A percentile compares a stretch with the other conserved stretches of the same genome.
Conservation (phyloP, 2,888 invertebrate genomes). For the Linnaemya vulpina region DNA sequence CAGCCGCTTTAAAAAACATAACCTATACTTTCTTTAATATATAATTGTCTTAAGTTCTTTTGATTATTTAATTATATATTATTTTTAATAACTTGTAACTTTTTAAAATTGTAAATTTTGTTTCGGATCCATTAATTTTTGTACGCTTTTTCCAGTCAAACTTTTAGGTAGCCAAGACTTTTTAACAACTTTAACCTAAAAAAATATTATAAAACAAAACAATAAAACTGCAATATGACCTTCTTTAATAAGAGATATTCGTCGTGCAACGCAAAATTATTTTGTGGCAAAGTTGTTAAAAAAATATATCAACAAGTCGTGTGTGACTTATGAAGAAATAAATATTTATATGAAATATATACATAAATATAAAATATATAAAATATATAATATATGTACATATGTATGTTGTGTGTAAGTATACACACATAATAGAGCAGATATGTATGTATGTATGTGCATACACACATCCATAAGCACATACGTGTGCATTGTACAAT, state of each 20-base stretch:
- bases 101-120: no score
- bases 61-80: no score
- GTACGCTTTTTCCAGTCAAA: no score
- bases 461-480: no score
- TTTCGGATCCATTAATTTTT: no score
- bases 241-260: slow-evolving; percentile 23
- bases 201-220: background rate
- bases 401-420: background rate
- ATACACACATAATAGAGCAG: no score
- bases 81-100: no score
- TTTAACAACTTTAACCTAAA: slow-evolving; percentile 52
- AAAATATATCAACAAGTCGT: slow-evolving; percentile 55
- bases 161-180: background rate
- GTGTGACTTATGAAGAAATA: slow-evolving; percentile 23
- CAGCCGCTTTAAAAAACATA: no score
- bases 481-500: no score
- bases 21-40: no score
- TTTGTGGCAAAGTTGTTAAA: slow-evolving; percentile 66
- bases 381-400: background rate
- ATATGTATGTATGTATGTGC: background rate
- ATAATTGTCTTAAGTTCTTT: no score
- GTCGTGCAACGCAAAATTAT: slow-evolving; percentile 38
- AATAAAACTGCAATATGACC: slow-evolving; percentile 28
- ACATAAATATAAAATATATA: no score
- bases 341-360: background rate